phyloP scores from a whole-genome alignment of 53 echinoderm and acorn worm genomes.

The Paelopatides confundens region DNA sequence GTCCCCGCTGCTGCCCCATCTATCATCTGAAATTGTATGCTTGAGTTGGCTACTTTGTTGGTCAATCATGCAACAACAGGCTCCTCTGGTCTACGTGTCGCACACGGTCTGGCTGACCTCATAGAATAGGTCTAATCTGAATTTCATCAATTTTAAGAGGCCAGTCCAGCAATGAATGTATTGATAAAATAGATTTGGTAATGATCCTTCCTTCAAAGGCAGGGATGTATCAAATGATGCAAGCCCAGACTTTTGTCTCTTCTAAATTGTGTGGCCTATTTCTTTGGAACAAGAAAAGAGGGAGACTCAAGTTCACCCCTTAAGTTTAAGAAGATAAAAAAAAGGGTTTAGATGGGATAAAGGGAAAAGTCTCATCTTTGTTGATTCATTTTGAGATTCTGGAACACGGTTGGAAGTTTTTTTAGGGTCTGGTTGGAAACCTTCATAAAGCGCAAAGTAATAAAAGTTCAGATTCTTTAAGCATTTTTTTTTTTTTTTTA shows the following conservation, averaged over 20 bases:
- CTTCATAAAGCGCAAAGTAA: too few relatives aligned
- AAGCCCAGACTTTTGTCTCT: conserved; percentile 29
- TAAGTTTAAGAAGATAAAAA: neutral
- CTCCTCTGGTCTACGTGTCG: conserved; percentile 13
- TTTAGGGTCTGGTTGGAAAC: too few relatives aligned
- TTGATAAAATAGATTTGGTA: conserved; percentile 25
- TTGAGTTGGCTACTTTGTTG: conserved; percentile 4
- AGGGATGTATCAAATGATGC: conserved; percentile 24
- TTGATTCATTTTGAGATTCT: neutral
- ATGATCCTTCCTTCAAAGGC: conserved; percentile 10
- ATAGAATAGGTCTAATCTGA: conserved; percentile 22
- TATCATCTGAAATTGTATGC: conserved; percentile 21
- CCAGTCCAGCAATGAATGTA: conserved; percentile 25
- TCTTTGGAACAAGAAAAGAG: neutral
- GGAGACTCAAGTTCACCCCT: neutral
- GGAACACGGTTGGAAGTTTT: neutral
- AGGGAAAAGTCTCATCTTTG: neutral
- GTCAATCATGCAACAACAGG: conserved; percentile 34
- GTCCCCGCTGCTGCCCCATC: conserved; percentile 10
- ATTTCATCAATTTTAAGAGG: conserved; percentile 21
- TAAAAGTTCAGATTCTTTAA: too few relatives aligned
- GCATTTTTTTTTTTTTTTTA: too few relatives aligned
- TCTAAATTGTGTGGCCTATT: conserved; percentile 15
- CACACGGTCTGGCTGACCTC: conserved; percentile 23
- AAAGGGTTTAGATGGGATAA: neutral